Conservation (phyloP, 2,113 vertebrate species). For the Leptosomus discolor region DNA sequence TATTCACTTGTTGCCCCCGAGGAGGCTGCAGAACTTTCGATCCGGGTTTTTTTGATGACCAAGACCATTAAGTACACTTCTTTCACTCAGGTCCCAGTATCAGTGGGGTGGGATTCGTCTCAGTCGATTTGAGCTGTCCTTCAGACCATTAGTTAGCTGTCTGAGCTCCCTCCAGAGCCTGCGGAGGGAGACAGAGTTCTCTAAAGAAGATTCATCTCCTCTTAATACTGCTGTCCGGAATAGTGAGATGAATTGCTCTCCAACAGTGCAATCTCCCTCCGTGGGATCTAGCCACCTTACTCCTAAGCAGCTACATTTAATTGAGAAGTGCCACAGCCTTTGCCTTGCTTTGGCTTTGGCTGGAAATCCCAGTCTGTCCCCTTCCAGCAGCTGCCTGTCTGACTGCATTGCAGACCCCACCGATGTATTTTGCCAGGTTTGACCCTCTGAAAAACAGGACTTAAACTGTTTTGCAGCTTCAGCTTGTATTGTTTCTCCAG, state of each 20-base stretch:
- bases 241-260: not conserved
- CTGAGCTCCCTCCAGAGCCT: not conserved
- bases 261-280: not conserved
- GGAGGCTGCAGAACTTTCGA: not conserved
- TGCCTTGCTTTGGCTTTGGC: not conserved
- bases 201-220: not conserved
- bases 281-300: not conserved
- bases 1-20: not conserved
- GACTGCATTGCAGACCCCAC: not conserved
- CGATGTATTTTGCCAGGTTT: not conserved
- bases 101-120: not conserved
- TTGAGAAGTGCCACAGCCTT: not conserved
- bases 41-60: not conserved
- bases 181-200: not conserved
- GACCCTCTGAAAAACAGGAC: not conserved
- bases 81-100: not conserved
- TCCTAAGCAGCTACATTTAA: not conserved
- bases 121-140: not conserved
- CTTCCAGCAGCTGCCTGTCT: not conserved
- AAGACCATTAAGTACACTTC: not conserved
- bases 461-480: not conserved
- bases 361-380: not conserved
- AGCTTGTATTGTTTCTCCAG: not conserved
- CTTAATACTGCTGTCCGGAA: not conserved
- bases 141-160: not conserved